Evolutionary conservation across 2,888 invertebrate species (phyloP), one percentile per base, ranked within the genome.

Genomic region (Lasioglossum oenotherae): DNA sequence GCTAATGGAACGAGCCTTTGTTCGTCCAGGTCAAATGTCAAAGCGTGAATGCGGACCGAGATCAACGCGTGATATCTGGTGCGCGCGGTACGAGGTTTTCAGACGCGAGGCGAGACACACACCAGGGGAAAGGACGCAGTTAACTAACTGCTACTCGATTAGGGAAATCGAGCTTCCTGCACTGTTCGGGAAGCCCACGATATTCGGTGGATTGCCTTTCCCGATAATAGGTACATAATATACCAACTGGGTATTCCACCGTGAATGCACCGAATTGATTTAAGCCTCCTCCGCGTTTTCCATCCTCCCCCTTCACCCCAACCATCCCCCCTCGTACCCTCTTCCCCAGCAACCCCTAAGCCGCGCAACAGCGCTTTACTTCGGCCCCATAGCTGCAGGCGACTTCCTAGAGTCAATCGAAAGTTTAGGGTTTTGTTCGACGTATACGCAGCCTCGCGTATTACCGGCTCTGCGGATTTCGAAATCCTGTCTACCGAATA

Each of bases 171-270:
- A 82, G 87, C 78, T 86, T 88, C 82, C 87, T 80, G 86, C 82
- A 74, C 85, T 49, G 85, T 81, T 84, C 84, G 78, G 88, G 84
- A 78, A 84, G 82, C 87, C 86, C 85, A 64, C 88, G 88, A 89
- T 91, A 91, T 90, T 90, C 91, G 88, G 80, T 78, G 91, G 91
- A 86, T 91, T 88, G 88, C 81, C 86, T 90, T 90, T 88, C 83
- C 87, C 88, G 91, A 91, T 90, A 90, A 90, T 88, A 89, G 89
- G 91, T 88, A 88, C 89, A 91, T 91, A 91, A 91, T 91, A 91
- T 91, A 91, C 90, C 90, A 87, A 88, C 86, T 86, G 86, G 91
- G 88, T 91, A 91, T 91, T 88, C 90, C 86, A 86, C 78, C 89
- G 86, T 88, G 90, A 90, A 90, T 90, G 88, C 88, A 85, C 86